Evolutionary conservation across 2,888 invertebrate genomes (phyloP), one percentile per base, ranked within the genome.

Genomic region (Cheilosia grossa): DNA sequence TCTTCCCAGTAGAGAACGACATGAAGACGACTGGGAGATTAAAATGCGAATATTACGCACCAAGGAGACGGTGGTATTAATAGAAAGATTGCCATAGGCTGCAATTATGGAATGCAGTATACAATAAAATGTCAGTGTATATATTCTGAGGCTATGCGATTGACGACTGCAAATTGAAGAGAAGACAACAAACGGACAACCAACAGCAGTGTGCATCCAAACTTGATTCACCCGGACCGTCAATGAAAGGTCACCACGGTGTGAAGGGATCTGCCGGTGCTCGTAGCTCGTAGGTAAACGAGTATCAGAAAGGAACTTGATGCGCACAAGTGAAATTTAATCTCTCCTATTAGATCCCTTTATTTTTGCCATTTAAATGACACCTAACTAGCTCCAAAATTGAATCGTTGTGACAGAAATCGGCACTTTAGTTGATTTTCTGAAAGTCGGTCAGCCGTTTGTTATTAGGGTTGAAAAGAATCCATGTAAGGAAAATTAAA

Each of bases 131-230:
- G 17, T 6, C 58, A 72, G 51, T 47, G 66, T 59, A 27, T 59
- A 17, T 61, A 59, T 72, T 73, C 73, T 61, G 66, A 61, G 73
- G 80, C 61, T 47, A 61, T 64, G 67, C 73, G 73, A 80, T 80
- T 73, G 67, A 61, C 67, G 61, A 80, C 73, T 80, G 67, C 53
- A 40, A 72, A 13, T n/a, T 17, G 10, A 2, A 33, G 4, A 15
- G 27, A 37, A 44, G 42, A 53, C 37, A 66, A 51, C 42, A 59
- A 44, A 42, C 15, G 10, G 27, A 63, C 6, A 21, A 27, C 6
- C 27, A 27, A 9, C 30, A 9, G 7, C 30, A 9, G 9, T 9
- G 30, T 2, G 30, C 30, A 9, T 30, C 2, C 9, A 30, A 72
- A 72, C 61, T 59, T 69, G 53, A 59, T 77, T 61, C 33, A 24